Conservation (phyloP, 2,888 invertebrate species). For the Apamea anceps region DNA sequence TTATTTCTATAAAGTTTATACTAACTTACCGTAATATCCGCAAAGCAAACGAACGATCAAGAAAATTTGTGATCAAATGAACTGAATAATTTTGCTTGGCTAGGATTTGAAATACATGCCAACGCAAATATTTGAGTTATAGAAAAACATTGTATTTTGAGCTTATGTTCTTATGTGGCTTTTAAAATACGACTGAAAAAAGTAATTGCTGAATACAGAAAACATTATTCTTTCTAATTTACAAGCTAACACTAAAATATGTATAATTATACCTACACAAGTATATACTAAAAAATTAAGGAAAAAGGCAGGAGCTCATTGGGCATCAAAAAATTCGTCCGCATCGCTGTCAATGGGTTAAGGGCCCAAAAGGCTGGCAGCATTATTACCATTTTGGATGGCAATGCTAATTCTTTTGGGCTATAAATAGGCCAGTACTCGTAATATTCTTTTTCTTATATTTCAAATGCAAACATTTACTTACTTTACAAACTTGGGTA, state of each 20-base stretch:
- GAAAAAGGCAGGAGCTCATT: too few relatives aligned
- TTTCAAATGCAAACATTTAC: not conserved
- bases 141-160: constrained; percentile 23
- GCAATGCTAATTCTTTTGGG: too few relatives aligned
- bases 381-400: too few relatives aligned
- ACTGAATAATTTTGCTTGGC: constrained; percentile 40
- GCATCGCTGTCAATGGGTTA: too few relatives aligned
- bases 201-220: not conserved
- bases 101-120: constrained; percentile 43
- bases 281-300: too few relatives aligned
- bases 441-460: not conserved
- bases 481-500: not conserved
- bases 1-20: constrained; percentile 35
- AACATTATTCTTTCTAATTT: not conserved
- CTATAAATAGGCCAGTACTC: too few relatives aligned
- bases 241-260: too few relatives aligned
- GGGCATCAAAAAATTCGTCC: too few relatives aligned
- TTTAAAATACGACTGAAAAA: not conserved
- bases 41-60: constrained; percentile 27
- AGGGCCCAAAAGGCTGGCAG: too few relatives aligned
- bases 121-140: constrained; percentile 15
- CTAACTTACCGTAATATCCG: constrained; percentile 19
- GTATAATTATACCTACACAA: too few relatives aligned
- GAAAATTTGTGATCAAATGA: constrained; percentile 43
- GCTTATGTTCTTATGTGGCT: not conserved